phyloP scores from a whole-genome alignment of 2,113 vertebrate species.

The Melozone crissalis region DNA sequence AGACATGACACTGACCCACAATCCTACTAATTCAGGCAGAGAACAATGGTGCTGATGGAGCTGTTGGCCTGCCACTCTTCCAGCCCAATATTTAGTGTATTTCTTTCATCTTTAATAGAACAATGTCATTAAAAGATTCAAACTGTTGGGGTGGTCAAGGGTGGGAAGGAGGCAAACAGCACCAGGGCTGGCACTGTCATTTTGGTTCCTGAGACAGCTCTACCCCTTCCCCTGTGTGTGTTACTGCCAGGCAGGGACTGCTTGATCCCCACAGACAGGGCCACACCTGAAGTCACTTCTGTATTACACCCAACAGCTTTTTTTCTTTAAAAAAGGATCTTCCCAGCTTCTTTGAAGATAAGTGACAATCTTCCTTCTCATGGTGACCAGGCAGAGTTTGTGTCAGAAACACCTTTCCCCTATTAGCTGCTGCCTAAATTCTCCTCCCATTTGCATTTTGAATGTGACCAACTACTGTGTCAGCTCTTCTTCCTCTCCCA shows the following conservation, averaged over 20 bases:
- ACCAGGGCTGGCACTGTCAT: fast-evolving
- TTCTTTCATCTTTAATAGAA: neutral
- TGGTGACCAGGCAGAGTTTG: neutral
- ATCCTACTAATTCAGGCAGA: neutral
- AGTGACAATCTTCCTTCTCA: neutral
- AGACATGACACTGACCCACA: neutral
- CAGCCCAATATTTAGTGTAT: neutral
- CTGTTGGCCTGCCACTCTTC: too few species aligned
- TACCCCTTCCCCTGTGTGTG: fast-evolving
- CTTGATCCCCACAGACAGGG: fast-evolving
- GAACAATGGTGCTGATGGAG: neutral
- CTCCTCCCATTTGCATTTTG: neutral
- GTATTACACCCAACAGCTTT: neutral
- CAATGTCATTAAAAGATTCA: neutral
- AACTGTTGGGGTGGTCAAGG: too few species aligned
- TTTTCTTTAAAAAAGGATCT: neutral
- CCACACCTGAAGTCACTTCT: neutral
- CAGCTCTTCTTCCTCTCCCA: neutral
- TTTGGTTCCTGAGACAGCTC: neutral
- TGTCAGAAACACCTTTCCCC: neutral
- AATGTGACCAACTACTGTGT: neutral
- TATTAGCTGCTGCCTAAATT: neutral
- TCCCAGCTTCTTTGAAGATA: neutral
- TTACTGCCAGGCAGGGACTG: neutral
- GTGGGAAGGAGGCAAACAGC: neutral